Conservation (phyloP, 2,113 vertebrate genomes). For the Australoheros scitulus region DNA sequence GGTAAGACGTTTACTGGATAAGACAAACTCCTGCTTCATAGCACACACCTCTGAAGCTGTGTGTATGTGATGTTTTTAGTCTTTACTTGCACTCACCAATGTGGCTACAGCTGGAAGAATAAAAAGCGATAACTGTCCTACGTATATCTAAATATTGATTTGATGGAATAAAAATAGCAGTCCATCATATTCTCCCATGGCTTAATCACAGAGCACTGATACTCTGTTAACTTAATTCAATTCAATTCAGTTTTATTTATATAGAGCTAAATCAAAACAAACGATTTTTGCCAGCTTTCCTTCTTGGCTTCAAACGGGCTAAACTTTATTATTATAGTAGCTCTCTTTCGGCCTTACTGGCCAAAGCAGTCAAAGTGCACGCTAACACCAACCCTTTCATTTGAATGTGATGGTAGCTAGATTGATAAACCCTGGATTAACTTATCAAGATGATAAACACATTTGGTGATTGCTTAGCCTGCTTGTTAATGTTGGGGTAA, state of each 20-base stretch:
- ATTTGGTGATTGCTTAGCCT: not conserved
- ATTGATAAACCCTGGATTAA: not conserved
- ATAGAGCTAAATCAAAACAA: too few species aligned
- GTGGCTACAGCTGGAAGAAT: not conserved
- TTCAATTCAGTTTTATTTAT: too few species aligned
- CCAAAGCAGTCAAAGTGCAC: too few species aligned
- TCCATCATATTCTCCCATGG: not conserved
- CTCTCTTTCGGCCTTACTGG: too few species aligned
- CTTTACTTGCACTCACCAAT: not conserved
- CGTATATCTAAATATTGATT: not conserved
- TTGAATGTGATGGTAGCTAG: not conserved
- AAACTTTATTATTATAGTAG: not conserved
- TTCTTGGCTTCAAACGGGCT: not conserved
- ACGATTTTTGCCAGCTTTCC: not conserved
- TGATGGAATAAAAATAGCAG: not conserved
- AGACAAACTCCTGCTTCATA: not conserved
- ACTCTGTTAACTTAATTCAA: not conserved
- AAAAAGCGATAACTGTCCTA: not conserved
- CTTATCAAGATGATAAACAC: not conserved
- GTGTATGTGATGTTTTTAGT: not conserved
- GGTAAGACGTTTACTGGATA: not conserved
- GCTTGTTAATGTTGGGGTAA: not conserved
- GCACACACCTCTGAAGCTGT: not conserved
- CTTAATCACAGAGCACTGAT: not conserved
- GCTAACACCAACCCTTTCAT: too few species aligned